phyloP scores from a whole-genome alignment of 2,113 vertebrate species.

The Gasterosteus nipponicus region DNA sequence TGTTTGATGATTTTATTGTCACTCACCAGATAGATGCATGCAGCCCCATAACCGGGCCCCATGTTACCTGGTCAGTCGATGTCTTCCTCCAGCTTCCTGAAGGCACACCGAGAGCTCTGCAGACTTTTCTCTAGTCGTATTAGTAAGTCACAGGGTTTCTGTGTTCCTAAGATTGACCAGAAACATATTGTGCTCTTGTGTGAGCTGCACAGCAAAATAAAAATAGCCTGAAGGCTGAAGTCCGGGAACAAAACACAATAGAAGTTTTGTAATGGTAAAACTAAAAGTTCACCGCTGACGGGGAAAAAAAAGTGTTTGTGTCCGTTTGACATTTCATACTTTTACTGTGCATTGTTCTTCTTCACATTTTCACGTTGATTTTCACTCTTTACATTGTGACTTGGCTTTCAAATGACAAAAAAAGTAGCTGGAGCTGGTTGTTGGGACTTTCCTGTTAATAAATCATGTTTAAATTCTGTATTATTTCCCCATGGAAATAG shows the following conservation, averaged over 20 bases:
- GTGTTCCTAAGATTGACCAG: slow-evolving; percentile 10
- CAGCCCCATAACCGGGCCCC: neutral
- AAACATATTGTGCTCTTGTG: neutral
- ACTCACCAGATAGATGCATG: neutral
- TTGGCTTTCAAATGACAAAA: neutral
- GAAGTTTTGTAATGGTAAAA: slow-evolving; percentile 20
- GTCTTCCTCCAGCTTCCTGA: neutral
- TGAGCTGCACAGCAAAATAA: neutral
- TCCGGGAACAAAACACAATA: slow-evolving; percentile 1
- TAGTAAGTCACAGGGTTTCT: slow-evolving; percentile 25
- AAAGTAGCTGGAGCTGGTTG: neutral
- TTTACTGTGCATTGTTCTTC: neutral
- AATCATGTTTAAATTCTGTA: slow-evolving; percentile 1
- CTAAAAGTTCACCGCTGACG: neutral
- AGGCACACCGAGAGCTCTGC: neutral
- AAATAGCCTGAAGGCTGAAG: slow-evolving; percentile 8
- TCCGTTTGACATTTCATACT: slow-evolving; percentile 17
- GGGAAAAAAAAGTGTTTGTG: neutral
- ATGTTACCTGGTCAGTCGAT: neutral
- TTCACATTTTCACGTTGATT: neutral
- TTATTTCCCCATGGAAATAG: neutral
- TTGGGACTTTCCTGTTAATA: slow-evolving; percentile 7
- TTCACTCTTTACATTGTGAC: neutral
- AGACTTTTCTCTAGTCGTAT: neutral
- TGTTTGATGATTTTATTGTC: slow-evolving; percentile 1